Conservation (phyloP, 2,888 invertebrate species). For the Cheilosia pagana region DNA sequence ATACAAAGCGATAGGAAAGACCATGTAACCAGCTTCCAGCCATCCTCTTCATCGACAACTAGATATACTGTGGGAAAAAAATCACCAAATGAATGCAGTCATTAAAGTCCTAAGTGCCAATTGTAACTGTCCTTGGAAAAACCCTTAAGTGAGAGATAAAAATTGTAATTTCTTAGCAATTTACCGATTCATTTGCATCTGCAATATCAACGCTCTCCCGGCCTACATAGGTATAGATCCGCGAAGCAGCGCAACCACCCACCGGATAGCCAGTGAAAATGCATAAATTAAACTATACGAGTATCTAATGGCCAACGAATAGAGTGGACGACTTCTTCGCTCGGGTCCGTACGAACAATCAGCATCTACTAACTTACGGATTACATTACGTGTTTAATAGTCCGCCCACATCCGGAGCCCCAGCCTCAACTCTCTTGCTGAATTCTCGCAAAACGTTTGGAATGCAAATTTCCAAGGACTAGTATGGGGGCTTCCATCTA, state of each 20-base stretch:
- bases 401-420: conserved; percentile 55
- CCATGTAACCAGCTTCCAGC: neutral
- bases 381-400: conserved; percentile 69
- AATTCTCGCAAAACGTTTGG: conserved; percentile 37
- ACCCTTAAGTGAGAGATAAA: conserved; percentile 27
- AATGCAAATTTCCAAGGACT: conserved; percentile 58
- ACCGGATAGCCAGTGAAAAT: conserved; percentile 13
- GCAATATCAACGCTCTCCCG: conserved; percentile 26
- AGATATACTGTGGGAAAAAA: neutral
- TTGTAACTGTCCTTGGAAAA: conserved; percentile 15
- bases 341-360: conserved; percentile 28
- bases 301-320: conserved; percentile 27
- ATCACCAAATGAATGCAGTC: neutral
- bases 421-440: conserved; percentile 34
- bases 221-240: conserved; percentile 3
- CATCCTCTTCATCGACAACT: neutral
- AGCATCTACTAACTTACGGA: conserved; percentile 66
- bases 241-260: neutral
- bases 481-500: neutral
- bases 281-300: conserved; percentile 55
- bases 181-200: conserved; percentile 62
- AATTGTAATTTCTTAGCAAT: conserved; percentile 30
- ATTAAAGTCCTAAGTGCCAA: conserved; percentile 20
- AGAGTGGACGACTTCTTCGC: conserved; percentile 23
- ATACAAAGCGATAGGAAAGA: too few species aligned